Percentiles rank a stretch among this genome's conserved stretches.
Evolutionary conservation across 1,140 invertebrate species (phyloP).

Genomic region (Pararge aegeria): DNA sequence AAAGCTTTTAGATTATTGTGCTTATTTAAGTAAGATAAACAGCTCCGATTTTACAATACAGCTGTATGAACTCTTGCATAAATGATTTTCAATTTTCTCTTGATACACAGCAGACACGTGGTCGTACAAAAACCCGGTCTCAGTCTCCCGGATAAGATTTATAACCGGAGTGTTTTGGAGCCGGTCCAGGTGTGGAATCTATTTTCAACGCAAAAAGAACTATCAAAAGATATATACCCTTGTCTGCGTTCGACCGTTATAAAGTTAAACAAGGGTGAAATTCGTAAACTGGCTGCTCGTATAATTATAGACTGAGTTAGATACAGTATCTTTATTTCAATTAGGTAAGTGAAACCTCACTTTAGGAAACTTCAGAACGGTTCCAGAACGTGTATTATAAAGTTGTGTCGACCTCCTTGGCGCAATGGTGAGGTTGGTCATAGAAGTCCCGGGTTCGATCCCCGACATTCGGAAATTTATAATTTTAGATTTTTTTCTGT

Average conservation of each 20-base stretch:
- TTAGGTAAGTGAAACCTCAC: too few relatives aligned
- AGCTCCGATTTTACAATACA: background rate
- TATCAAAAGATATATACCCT: background rate
- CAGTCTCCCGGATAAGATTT: slow-evolving; percentile 12
- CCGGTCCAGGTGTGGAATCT: slow-evolving; percentile 7
- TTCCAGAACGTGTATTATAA: too few relatives aligned
- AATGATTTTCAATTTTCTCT: slow-evolving; percentile 11
- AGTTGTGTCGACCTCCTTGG: too few relatives aligned
- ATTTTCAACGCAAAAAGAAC: slow-evolving; percentile 8
- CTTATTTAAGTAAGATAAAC: background rate
- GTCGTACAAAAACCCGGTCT: slow-evolving; percentile 9
- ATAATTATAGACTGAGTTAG: background rate
- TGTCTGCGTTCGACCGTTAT: background rate
- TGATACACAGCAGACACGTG: slow-evolving; percentile 10
- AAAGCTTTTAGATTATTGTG: background rate
- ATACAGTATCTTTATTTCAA: too few relatives aligned
- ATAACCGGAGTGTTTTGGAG: slow-evolving; percentile 11
- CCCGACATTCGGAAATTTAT: too few relatives aligned
- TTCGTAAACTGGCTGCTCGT: background rate
- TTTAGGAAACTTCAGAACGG: too few relatives aligned
- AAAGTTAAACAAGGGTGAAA: slow-evolving; percentile 2
- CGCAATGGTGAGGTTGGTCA: too few relatives aligned
- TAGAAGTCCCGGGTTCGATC: too few relatives aligned
- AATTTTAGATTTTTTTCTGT: too few relatives aligned
- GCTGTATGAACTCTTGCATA: slow-evolving; percentile 9